Evolutionary conservation across 2,113 vertebrate species (phyloP).

Genomic region (Orycteropus afer): DNA sequence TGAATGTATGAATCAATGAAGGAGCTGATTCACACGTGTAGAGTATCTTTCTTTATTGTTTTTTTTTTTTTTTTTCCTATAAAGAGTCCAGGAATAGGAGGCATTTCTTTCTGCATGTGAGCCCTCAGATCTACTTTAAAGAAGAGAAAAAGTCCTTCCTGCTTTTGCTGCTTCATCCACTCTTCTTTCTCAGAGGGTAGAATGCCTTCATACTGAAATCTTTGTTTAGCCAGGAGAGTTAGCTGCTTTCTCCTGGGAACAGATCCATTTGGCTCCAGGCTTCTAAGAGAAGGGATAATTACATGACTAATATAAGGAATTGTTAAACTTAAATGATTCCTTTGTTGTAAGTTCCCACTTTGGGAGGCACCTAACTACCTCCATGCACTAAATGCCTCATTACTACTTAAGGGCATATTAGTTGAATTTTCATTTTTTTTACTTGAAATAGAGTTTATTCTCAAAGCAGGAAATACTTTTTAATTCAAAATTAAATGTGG

Average conservation of each 20-base stretch:
- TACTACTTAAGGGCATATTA: conserved; percentile 43
- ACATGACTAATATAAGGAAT: conserved; percentile 65
- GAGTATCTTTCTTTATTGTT: background rate
- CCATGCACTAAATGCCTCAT: conserved; percentile 28
- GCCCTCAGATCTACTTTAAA: background rate
- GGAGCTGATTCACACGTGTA: background rate
- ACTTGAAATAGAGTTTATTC: conserved; percentile 45
- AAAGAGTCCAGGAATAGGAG: background rate
- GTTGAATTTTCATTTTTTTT: conserved; percentile 62
- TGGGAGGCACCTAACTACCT: conserved; percentile 40
- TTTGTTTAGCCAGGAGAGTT: conserved; percentile 38
- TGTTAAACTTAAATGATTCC: conserved; percentile 60
- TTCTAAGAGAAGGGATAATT: conserved; percentile 60
- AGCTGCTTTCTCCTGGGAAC: conserved; percentile 37
- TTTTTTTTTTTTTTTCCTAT: no score
- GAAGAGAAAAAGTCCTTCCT: background rate
- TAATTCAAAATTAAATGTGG: conserved; percentile 51
- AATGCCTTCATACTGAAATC: background rate
- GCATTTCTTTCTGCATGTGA: background rate
- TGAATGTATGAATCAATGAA: background rate
- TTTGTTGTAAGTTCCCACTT: conserved; percentile 67
- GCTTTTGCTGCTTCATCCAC: background rate
- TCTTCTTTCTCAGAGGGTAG: background rate
- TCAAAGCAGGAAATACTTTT: conserved; percentile 52
- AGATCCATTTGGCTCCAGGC: conserved; percentile 65